Evolutionary conservation across 2,888 invertebrate species (phyloP), one percentile per base, ranked within the genome.

Genomic region (Amblyjoppa fuscipennis): DNA sequence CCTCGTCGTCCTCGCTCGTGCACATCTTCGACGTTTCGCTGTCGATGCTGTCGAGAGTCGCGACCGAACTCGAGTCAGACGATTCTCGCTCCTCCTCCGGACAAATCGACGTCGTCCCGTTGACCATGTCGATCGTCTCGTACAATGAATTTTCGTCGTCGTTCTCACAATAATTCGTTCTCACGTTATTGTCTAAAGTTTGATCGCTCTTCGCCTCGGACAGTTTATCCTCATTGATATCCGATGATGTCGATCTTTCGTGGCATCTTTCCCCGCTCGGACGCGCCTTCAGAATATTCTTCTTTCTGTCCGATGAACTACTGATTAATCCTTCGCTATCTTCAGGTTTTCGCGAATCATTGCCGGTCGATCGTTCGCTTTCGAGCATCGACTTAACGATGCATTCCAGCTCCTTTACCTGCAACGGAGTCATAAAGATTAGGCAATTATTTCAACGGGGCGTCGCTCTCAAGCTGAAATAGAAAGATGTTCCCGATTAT

Each of bases 331-430:
- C 76, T 64, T 59, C 76, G 3, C 79, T 74, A 16, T 82, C 83
- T 9, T 86, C 84, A 28, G 51, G 28, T 41, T 83, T 76, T 20
- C 38, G 71, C 69, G 81, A 66, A 34, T 81, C 68, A 71, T 70
- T 73, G 20, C 83, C 81, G 41, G 6, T 49, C 13, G 6, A 56
- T 5, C 71, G 61, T 34, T 88, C 85, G 31, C 90, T 85, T 71
- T 87, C 89, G 69, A 93, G 90, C 85, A 92, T 91, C 59, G 91
- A 89, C 71, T 92, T 88, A 16, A 93, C 91, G 74, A 93, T 90
- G 73, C 89, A 91, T 75, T 91, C 91, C 81, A 93, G 85, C 84
- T 93, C 91, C 87, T 93, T 93, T 2, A 94, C 92, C 94, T 94
- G 74, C 9, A 88, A 87, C 13, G 13, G 28, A 59, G 3, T 59